Base-by-base conservation (phyloP, 2,888 invertebrate species). In the Heteropelma amictum region DNA sequence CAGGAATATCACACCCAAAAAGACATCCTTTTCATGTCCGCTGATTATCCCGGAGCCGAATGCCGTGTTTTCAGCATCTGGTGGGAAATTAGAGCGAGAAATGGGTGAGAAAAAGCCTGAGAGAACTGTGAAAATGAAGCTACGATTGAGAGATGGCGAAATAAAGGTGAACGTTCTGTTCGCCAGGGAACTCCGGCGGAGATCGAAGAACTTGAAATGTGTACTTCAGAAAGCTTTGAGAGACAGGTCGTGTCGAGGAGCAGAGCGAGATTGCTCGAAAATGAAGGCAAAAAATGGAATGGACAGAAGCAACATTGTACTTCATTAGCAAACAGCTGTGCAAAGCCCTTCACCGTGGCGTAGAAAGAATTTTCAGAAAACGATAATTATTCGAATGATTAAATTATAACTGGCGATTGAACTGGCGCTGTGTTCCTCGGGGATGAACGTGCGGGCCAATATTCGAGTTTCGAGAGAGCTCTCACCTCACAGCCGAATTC, bases 181-280 rank as follows among this genome's bases (percentile, higher is more conserved):
- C 67, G 45, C 38, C 28, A 10, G 61, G 54, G n/a, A 33, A 28
- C 38, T 35, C 35, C 21, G 47, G 38, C 23, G 35, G 28, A 17
- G 17, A 64, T 42, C 42, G 51, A 53, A 51, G 64, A 58, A 63
- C 69, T 81, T 77, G 73, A 77, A 80, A 33, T 76, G 76, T 78
- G 80, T 77, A 77, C 79, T 77, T 71, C 26, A 42, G 42, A 56
- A 49, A 65, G 42, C 63, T 61, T 70, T 54, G 45, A 64, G 54
- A 65, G 47, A 73, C 67, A 45, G 23, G 12, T 19, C 10, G 33
- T 33, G 70, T 17, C 33, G 73, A 54, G 40, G 58, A 45, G 58
- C 21, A 64, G 68, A 47, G 30, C 14, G 28, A 35, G 45, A 51
- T n/a, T 35, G 23, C 3, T 61, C 30, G 33, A 49, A 60, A 65